Evolutionary conservation across 1,140 invertebrate genomes (phyloP).

Genomic region (Pogonomyrmex californicus): DNA sequence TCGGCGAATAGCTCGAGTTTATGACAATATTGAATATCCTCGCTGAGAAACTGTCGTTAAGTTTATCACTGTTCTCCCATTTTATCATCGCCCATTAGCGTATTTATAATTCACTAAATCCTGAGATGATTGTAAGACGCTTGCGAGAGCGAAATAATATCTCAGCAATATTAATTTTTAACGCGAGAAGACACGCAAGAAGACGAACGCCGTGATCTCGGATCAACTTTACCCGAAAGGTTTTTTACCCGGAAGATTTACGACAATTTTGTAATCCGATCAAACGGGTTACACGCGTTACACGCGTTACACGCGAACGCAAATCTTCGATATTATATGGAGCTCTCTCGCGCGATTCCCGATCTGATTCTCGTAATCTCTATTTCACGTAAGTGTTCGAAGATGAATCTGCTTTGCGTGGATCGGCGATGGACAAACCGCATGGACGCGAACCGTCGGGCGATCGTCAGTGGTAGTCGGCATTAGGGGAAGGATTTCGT

Average conservation of each 20-base stretch:
- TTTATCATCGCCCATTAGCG: not conserved
- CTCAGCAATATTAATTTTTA: not conserved
- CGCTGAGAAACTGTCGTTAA: not conserved
- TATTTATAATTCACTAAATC: not conserved
- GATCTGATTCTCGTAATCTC: slow-evolving; percentile 11
- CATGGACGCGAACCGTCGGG: slow-evolving; percentile 55
- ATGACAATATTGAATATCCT: not conserved
- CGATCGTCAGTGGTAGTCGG: slow-evolving; percentile 54
- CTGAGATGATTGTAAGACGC: not conserved
- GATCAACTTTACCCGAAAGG: too few species aligned
- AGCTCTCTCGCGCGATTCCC: slow-evolving; percentile 13
- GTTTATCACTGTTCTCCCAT: not conserved
- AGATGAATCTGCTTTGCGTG: slow-evolving; percentile 27
- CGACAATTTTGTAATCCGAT: slow-evolving; percentile 8
- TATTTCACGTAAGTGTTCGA: slow-evolving; percentile 9
- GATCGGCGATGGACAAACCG: slow-evolving; percentile 15
- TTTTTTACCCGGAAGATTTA: not conserved
- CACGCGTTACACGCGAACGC: not conserved
- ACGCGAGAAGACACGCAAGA: not conserved
- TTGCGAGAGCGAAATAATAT: not conserved
- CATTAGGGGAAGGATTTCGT: slow-evolving; percentile 73
- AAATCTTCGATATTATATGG: not conserved
- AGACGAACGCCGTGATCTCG: not conserved
- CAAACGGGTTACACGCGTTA: too few species aligned
- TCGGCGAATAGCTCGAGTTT: not conserved